These are phyloP conservation scores for Chloroceryle aenea DNA, from an alignment of 2,113 vertebrate species.

Conservation along the genomic window DNA sequence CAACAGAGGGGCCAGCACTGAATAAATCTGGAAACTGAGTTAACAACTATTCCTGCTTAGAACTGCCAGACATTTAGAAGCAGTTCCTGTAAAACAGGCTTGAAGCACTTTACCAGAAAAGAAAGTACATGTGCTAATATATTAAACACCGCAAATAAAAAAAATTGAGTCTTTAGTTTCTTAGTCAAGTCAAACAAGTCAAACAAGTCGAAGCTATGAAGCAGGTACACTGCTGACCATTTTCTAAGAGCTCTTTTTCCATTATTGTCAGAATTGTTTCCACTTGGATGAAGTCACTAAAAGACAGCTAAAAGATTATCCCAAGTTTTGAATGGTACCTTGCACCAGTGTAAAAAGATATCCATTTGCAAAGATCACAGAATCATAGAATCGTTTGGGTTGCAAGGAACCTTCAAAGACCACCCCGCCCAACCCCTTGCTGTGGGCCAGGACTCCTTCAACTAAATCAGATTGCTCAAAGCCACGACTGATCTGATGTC, in stretches of 20 bases:
- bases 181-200: too few relatives aligned
- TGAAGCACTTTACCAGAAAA: not conserved
- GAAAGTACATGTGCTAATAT: not conserved
- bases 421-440: not conserved
- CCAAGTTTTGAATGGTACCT: not conserved
- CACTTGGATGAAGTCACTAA: not conserved
- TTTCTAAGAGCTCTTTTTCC: not conserved
- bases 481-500: fast-evolving
- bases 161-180: not conserved
- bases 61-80: not conserved
- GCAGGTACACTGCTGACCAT: not conserved
- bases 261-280: not conserved
- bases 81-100: not conserved
- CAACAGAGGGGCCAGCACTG: not conserved
- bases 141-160: not conserved
- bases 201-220: not conserved
- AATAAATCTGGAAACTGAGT: not conserved
- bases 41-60: not conserved
- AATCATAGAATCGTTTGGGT: not conserved
- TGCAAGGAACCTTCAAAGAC: not conserved
- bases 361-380: not conserved
- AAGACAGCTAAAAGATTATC: not conserved
- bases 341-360: not conserved
- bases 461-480: not conserved
- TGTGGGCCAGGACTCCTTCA: fast-evolving